Percentiles rank a stretch among this genome's conserved stretches.
Conservation (phyloP, 1,140 invertebrate genomes). For the Procambarus clarkii region DNA sequence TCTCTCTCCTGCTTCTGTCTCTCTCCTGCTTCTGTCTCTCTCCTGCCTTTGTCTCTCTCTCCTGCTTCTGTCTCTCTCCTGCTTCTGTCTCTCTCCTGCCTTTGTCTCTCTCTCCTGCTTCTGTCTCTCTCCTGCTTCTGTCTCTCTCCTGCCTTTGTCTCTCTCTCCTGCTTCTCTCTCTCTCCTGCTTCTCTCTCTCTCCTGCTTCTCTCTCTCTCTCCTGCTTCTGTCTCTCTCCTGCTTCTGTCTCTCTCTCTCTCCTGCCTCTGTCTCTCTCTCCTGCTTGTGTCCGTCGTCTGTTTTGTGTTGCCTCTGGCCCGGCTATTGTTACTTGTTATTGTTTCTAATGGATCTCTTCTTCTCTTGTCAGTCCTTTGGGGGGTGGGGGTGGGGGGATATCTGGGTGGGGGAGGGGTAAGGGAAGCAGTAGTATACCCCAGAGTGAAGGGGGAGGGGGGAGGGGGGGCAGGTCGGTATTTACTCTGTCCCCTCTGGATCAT, state of each 20-base stretch:
- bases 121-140: not conserved
- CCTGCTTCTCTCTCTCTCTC: not conserved
- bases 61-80: not conserved
- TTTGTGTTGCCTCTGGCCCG: not conserved
- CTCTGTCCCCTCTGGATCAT: too few species aligned
- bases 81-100: not conserved
- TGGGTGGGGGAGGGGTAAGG: too few species aligned
- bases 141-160: not conserved
- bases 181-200: not conserved
- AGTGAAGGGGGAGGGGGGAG: too few species aligned
- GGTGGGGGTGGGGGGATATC: too few species aligned
- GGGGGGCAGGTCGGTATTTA: too few species aligned
- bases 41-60: not conserved
- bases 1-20: not conserved
- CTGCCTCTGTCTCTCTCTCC: too few species aligned
- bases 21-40: not conserved
- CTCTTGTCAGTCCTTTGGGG: not conserved
- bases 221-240: not conserved
- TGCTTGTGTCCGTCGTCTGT: not conserved
- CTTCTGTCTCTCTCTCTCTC: not conserved
- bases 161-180: slow-evolving; percentile 1
- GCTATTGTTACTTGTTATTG: not conserved
- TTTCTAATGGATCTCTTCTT: not conserved
- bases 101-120: not conserved
- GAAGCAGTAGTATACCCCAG: too few species aligned